Conservation (phyloP, 2,113 vertebrate species). For the Erpornis zantholeuca region DNA sequence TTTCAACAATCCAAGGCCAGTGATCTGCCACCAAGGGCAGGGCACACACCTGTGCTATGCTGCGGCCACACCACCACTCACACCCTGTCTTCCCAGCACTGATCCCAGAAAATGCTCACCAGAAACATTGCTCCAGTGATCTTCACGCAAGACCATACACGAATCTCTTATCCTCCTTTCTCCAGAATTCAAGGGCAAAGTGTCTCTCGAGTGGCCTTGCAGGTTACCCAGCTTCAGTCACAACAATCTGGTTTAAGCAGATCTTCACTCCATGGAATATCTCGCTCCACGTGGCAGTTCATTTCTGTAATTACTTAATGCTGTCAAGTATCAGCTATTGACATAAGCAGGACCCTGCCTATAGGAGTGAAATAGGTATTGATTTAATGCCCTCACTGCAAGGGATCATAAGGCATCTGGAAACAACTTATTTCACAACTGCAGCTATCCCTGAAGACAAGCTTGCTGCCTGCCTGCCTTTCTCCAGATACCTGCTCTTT, state of each 20-base stretch:
- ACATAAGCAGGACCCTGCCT: neutral
- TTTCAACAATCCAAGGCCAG: neutral
- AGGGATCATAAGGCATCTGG: neutral
- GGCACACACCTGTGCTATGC: neutral
- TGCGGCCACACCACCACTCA: neutral
- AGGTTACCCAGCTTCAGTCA: neutral
- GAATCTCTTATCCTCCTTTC: neutral
- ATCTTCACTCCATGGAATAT: neutral
- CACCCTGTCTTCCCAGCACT: neutral
- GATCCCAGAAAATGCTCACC: neutral
- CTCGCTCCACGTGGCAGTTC: neutral
- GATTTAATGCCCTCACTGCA: neutral
- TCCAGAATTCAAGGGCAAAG: neutral
- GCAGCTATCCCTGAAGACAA: neutral
- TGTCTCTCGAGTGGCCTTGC: accelerated
- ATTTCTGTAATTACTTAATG: neutral
- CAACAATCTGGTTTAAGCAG: neutral
- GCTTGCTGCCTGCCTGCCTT: neutral
- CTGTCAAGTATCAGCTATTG: neutral
- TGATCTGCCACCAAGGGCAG: neutral
- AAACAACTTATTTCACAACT: neutral
- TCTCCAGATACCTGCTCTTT: neutral
- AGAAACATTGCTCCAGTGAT: neutral
- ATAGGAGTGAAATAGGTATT: neutral
- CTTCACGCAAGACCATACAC: accelerated